Evolutionary conservation across 2,113 vertebrate genomes (phyloP).

Genomic region (Progne subis): DNA sequence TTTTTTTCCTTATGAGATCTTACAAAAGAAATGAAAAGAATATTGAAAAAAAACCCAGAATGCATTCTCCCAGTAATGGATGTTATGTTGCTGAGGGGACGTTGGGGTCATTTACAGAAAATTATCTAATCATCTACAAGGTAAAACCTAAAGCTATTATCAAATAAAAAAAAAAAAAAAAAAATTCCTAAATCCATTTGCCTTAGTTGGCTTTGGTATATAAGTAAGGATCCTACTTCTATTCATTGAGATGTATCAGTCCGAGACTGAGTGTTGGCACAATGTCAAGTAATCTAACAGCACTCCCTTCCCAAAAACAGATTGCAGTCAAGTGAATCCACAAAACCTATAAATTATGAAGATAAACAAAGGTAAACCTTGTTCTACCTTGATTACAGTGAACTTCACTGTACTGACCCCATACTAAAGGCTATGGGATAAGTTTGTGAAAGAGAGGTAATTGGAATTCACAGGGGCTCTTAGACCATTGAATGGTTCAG

Average conservation of each 20-base stretch:
- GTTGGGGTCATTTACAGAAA: background rate
- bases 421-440: background rate
- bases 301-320: background rate
- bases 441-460: background rate
- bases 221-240: background rate
- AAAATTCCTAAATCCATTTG: background rate
- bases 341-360: background rate
- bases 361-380: background rate
- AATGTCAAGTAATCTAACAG: background rate
- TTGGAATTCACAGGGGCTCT: background rate
- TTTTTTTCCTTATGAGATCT: background rate
- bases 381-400: background rate
- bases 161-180: background rate
- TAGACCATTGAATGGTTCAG: background rate
- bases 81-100: background rate
- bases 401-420: background rate
- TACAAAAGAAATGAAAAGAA: background rate
- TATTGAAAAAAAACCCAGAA: background rate
- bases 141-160: background rate
- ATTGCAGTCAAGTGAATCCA: background rate
- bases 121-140: background rate
- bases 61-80: background rate
- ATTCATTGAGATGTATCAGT: background rate
- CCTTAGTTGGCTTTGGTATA: background rate
- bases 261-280: background rate